Base-by-base conservation (phyloP, 2,888 invertebrate genomes). In the Atethmia centrago region DNA sequence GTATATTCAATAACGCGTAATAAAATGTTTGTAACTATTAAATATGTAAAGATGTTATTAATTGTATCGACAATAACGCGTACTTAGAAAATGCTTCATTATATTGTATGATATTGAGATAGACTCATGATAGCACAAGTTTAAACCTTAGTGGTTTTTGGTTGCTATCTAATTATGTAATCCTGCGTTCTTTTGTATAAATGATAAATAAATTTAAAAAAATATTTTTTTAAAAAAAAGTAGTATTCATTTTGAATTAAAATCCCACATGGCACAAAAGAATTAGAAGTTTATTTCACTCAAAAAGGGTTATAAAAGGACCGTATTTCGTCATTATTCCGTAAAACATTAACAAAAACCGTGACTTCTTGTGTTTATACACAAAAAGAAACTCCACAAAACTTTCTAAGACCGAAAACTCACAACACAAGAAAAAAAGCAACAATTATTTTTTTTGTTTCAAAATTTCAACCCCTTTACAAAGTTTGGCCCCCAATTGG, bases 401-500 rank as follows among this genome's bases (percentile, higher is more conserved):
- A 71, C 45, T 19, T 45, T 25, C 31, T 21, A 25, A 59, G 28
- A 21, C 19, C 7, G 4, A 65, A 69, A 64, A 61, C 21, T 53
- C 36, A 61, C 31, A 25, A 51, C 12, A 77, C 45, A 31, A 61
- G n/a, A 45, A 78, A 69, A 77, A 79, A 71, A 53, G 25, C n/a
- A 40, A 42, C n/a, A 70, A 68, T 56, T 0, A 16, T 63, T 49
- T 64, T n/a, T 67, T 66, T 63, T 76, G 53, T 73, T 79, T 42
- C 7, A 49, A 72, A 68, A 55, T 75, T 84, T 73, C 63, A 84
- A 77, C 79, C 73, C 80, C 75, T 71, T 73, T 47, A 28, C 4
- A 81, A 59, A 70, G 61, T 82, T 76, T 65, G 51, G n/a, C 45
- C 82, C 59, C 75, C 85, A 74, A 82, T 79, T 77, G 76, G 51